A percentile compares a stretch with the other conserved stretches of the same genome.
Evolutionary conservation across 2,888 invertebrate genomes (phyloP).

Genomic region (Crocallis elinguaria): DNA sequence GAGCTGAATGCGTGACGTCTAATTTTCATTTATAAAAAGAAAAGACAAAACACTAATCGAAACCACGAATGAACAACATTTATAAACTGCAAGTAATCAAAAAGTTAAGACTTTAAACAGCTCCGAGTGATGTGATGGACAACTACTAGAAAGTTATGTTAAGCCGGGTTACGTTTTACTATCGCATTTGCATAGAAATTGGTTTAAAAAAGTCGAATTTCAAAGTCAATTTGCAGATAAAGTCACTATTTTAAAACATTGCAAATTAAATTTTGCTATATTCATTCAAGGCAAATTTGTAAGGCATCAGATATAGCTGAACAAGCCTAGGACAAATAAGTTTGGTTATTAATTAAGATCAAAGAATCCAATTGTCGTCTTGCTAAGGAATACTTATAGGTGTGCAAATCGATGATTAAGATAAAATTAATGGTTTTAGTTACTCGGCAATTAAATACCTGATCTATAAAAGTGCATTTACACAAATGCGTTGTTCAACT

Average conservation of each 20-base stretch:
- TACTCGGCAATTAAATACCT: not conserved
- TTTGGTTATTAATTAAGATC: no score
- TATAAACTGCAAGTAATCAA: not conserved
- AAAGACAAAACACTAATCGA: no score
- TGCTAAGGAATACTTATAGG: no score
- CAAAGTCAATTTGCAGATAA: not conserved
- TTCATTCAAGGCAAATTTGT: no score
- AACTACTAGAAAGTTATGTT: constrained; percentile 21
- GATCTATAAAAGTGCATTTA: not conserved
- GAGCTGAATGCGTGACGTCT: no score
- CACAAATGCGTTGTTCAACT: not conserved
- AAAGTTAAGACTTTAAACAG: not conserved
- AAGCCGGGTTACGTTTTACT: constrained; percentile 5
- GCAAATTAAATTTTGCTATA: no score
- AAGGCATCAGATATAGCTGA: no score
- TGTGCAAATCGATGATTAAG: no score
- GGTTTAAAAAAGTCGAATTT: constrained; percentile 2
- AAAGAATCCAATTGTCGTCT: no score
- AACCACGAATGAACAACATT: no score
- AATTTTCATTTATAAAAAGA: no score
- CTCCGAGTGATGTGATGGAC: constrained; percentile 1
- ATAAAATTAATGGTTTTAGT: not conserved
- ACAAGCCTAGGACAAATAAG: no score
- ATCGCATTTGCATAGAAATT: constrained; percentile 25
- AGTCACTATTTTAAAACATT: not conserved